Evolutionary conservation across 2,888 invertebrate species (phyloP).

Genomic region (Aproaerema taeniolella): DNA sequence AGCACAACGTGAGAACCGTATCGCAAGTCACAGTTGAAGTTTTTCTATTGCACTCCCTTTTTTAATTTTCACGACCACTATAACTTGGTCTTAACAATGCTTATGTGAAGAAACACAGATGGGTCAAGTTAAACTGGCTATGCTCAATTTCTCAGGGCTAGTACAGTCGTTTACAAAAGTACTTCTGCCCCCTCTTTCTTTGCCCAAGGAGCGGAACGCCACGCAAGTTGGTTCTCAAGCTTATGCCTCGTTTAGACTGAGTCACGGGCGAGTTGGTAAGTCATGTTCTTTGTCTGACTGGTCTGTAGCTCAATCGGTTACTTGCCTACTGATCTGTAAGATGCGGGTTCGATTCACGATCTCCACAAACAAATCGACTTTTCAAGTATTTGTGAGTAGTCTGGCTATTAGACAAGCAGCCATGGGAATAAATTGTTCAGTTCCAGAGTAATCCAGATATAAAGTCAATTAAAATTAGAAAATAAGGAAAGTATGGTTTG

Average conservation of each 20-base stretch:
- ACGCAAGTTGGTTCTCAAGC: conserved; percentile 65
- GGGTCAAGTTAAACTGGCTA: conserved; percentile 39
- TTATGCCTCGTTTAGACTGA: conserved; percentile 2
- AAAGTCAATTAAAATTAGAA: too few species aligned
- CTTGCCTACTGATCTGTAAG: too few species aligned
- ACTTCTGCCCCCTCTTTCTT: conserved; percentile 56
- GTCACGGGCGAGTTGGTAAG: conserved; percentile 5
- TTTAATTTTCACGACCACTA: conserved; percentile 23
- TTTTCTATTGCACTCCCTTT: conserved; percentile 47
- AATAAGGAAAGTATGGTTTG: too few species aligned
- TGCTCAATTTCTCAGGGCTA: conserved; percentile 44
- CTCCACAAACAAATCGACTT: too few species aligned
- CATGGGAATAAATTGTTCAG: too few species aligned
- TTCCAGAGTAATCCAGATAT: too few species aligned
- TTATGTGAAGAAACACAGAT: conserved; percentile 5
- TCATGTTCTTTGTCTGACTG: conserved; percentile 16
- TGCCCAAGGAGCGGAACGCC: conserved; percentile 66
- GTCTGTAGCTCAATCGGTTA: too few species aligned
- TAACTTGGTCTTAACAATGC: not conserved
- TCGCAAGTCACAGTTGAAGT: conserved; percentile 23
- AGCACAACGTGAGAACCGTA: conserved; percentile 40
- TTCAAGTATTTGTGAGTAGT: too few species aligned
- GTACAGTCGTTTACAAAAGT: conserved; percentile 50
- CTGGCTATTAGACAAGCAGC: too few species aligned
- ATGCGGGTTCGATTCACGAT: too few species aligned